Evolutionary conservation across 2,797 vertebrate species (phyloP).

Genomic region (Rallus crepitans): DNA sequence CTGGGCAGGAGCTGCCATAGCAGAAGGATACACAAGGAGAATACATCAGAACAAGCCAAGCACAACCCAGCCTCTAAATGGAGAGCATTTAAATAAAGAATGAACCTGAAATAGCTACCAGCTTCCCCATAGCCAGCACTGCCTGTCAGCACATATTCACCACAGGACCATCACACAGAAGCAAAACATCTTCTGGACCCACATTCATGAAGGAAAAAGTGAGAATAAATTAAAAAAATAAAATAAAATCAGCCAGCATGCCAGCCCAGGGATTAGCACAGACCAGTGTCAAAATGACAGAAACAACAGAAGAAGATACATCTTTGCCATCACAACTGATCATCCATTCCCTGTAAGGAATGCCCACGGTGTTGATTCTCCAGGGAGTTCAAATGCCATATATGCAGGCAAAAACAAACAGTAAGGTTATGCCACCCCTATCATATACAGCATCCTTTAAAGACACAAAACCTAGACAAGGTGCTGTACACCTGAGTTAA

Average conservation of each 20-base stretch:
- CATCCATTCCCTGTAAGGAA: not conserved
- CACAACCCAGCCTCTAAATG: not conserved
- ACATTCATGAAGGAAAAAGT: not conserved
- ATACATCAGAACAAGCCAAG: not conserved
- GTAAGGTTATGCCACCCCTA: not conserved
- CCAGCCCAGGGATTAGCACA: not conserved
- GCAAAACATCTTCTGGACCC: not conserved
- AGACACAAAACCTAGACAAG: not conserved
- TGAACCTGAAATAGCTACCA: conserved; percentile 1
- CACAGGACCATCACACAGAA: not conserved
- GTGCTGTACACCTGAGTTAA: not conserved
- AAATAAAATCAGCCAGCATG: not conserved
- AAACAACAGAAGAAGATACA: not conserved
- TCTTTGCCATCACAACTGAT: not conserved
- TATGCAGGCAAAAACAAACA: not conserved
- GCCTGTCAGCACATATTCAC: not conserved
- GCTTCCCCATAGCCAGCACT: not conserved
- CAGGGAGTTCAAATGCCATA: not conserved
- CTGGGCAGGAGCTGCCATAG: not conserved
- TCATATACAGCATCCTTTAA: not conserved
- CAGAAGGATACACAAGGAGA: not conserved
- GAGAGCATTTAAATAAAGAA: conserved; percentile 51
- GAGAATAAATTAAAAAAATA: not conserved
- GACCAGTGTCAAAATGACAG: not conserved
- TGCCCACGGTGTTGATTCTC: not conserved